Conservation (phyloP, 2,113 vertebrate species). For the Notarius lentiginosus region DNA sequence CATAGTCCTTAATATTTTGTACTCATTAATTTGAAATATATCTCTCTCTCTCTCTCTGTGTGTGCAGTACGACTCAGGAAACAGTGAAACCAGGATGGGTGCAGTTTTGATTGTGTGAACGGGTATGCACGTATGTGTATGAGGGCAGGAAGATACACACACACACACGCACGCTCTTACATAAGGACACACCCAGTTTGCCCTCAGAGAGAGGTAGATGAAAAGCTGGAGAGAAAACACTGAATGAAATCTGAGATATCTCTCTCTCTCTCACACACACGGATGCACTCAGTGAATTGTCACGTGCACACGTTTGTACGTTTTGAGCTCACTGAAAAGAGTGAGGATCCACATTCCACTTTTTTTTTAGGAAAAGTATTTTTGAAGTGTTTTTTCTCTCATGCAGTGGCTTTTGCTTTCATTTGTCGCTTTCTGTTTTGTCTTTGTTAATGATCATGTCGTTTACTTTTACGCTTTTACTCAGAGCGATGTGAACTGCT, state of each 20-base stretch:
- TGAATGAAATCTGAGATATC: not conserved
- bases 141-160: not conserved
- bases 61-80: constrained; percentile 69
- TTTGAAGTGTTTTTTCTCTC: constrained; percentile 42
- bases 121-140: not conserved
- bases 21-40: not conserved
- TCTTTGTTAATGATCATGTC: not conserved
- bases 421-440: not conserved
- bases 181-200: constrained; percentile 1
- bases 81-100: constrained; percentile 72
- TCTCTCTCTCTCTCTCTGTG: constrained; percentile 8
- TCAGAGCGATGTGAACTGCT: not conserved
- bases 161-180: not conserved
- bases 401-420: not conserved
- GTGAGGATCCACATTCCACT: constrained; percentile 31
- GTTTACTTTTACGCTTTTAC: not conserved
- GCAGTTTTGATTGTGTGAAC: constrained; percentile 68
- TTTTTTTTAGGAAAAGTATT: constrained; percentile 21
- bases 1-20: not conserved
- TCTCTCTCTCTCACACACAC: not conserved
- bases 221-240: not conserved
- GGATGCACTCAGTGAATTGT: not conserved
- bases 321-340: not conserved
- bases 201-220: not conserved
- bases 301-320: not conserved